Conservation (phyloP, 2,888 invertebrate genomes). For the Agrochola lota region DNA sequence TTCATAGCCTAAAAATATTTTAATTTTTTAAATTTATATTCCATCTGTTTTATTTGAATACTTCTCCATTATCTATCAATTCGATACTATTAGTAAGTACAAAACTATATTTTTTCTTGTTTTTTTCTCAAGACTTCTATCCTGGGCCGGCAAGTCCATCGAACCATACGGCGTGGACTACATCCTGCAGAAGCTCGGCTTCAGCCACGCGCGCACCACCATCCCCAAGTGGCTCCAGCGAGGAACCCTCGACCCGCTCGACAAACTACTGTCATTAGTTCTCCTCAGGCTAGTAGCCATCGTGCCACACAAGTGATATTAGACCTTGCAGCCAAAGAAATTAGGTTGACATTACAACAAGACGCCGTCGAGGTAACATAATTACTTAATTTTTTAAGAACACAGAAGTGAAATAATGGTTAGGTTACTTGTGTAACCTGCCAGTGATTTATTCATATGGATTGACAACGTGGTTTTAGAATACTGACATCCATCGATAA, state of each 20-base stretch:
- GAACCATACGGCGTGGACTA: conserved; percentile 99
- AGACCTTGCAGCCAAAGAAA: conserved; percentile 15
- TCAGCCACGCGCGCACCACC: conserved; percentile 98
- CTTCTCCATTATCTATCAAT: background rate
- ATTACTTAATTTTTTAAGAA: conserved; percentile 37
- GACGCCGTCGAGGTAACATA: conserved; percentile 19
- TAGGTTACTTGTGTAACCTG: conserved; percentile 20
- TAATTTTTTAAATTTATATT: background rate
- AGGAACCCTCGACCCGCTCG: conserved; percentile 99
- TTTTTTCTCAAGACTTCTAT: conserved; percentile 90
- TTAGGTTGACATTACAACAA: conserved; percentile 34
- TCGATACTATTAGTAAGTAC: background rate
- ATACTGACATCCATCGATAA: conserved; percentile 56
- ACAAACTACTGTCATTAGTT: conserved; percentile 96
- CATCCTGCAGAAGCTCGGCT: conserved; percentile 99
- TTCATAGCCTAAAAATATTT: too few species aligned
- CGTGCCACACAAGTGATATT: conserved; percentile 86
- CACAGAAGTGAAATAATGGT: background rate
- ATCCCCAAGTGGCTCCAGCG: conserved; percentile 99
- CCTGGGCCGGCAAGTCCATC: conserved; percentile 98
- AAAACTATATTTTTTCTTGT: background rate
- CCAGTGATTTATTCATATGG: conserved; percentile 6
- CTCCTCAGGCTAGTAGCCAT: conserved; percentile 93
- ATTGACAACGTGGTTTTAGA: conserved; percentile 47
- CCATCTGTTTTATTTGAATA: background rate